Evolutionary conservation across 2,888 invertebrate species (phyloP).

Genomic region (Tiliacea citrago): DNA sequence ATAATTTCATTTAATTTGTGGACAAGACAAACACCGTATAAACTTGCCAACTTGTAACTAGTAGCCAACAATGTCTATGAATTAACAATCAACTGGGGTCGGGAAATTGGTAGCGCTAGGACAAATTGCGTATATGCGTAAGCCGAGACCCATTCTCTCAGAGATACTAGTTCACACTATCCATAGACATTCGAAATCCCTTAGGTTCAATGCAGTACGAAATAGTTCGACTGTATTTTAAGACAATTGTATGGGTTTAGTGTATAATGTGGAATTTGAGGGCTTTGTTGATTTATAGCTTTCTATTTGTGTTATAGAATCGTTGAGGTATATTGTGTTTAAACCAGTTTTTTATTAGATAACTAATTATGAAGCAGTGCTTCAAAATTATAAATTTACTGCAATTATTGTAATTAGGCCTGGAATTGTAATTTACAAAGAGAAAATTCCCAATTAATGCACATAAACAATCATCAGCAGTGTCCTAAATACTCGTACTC

Average conservation of each 20-base stretch:
- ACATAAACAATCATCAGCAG: slow-evolving; percentile 39
- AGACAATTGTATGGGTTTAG: slow-evolving; percentile 41
- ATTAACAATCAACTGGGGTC: slow-evolving; percentile 82
- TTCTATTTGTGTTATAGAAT: slow-evolving; percentile 7
- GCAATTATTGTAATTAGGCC: neutral
- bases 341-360: neutral
- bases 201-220: slow-evolving; percentile 66
- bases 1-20: slow-evolving; percentile 72
- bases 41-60: slow-evolving; percentile 75
- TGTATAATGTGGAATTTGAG: slow-evolving; percentile 36
- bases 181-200: slow-evolving; percentile 65
- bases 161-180: slow-evolving; percentile 71
- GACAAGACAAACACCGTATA: slow-evolving; percentile 72
- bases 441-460: slow-evolving; percentile 11
- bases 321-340: neutral
- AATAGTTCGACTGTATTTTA: slow-evolving; percentile 65
- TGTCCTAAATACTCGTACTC: slow-evolving; percentile 35
- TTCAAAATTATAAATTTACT: neutral
- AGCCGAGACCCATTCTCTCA: slow-evolving; percentile 67
- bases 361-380: neutral
- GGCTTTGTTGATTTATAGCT: slow-evolving; percentile 40
- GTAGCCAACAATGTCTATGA: slow-evolving; percentile 80
- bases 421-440: neutral
- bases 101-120: slow-evolving; percentile 74
- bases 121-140: slow-evolving; percentile 77